Evolutionary conservation across 2,888 invertebrate species (phyloP).

Genomic region (Trichopria drosophilae): DNA sequence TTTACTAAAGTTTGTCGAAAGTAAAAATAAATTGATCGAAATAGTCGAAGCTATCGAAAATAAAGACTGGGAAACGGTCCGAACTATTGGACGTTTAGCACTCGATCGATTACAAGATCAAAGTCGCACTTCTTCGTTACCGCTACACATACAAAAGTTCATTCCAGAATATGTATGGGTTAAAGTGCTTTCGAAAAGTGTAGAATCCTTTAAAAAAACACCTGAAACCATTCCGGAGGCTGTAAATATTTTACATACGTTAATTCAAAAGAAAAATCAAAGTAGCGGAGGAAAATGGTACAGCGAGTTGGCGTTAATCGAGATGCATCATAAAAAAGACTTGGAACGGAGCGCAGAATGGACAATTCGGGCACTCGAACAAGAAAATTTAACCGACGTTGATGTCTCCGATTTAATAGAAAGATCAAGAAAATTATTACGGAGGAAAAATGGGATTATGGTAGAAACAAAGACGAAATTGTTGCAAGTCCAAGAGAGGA

Average conservation of each 20-base stretch:
- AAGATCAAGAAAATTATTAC: constrained; percentile 42
- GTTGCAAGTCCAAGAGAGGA: constrained; percentile 11
- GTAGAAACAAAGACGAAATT: constrained; percentile 33
- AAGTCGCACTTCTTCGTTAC: constrained; percentile 39
- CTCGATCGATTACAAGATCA: constrained; percentile 24
- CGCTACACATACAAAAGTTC: constrained; percentile 46
- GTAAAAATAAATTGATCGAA: constrained; percentile 33
- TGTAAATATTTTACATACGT: constrained; percentile 36
- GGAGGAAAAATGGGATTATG: constrained; percentile 40
- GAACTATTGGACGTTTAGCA: constrained; percentile 41
- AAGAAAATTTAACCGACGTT: constrained; percentile 37
- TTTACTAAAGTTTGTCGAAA: constrained; percentile 43
- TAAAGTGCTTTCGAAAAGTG: constrained; percentile 47
- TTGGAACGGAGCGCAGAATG: constrained; percentile 40
- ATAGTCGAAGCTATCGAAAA: constrained; percentile 35
- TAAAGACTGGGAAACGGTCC: constrained; percentile 45
- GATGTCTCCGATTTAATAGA: constrained; percentile 42
- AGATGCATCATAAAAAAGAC: constrained; percentile 47
- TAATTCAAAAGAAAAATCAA: constrained; percentile 41
- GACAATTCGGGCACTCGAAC: constrained; percentile 40
- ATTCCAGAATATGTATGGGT: constrained; percentile 45
- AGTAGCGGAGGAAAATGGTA: constrained; percentile 45
- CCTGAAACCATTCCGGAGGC: constrained; percentile 36
- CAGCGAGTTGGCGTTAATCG: constrained; percentile 48
- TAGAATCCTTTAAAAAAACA: constrained; percentile 51